These are phyloP conservation scores for Anabas testudineus DNA, from an alignment of 2,797 vertebrate genomes.

Conservation along the genomic window DNA sequence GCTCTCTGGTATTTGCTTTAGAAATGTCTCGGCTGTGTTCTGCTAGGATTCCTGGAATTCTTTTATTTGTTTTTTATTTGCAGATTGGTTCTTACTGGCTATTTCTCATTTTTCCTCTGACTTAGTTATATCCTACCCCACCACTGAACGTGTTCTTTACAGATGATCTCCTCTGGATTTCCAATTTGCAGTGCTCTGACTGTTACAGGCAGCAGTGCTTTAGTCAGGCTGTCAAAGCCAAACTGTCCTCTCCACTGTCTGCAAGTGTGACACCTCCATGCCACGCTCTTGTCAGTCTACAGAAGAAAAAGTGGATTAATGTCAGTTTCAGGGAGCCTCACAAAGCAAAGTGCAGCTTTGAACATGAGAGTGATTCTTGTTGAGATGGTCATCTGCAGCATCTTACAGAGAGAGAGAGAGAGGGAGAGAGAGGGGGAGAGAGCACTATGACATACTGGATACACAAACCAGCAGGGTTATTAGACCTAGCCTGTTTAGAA, in stretches of 20 bases:
- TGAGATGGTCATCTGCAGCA: conserved; percentile 70
- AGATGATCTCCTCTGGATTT: conserved; percentile 85
- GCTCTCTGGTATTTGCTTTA: conserved; percentile 18
- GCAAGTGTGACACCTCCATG: conserved; percentile 79
- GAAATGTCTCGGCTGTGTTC: conserved; percentile 22
- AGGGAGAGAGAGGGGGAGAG: neutral
- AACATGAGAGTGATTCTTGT: conserved; percentile 75
- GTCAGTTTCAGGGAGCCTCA: conserved; percentile 81
- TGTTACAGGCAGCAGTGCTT: conserved; percentile 74
- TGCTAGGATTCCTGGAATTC: conserved; percentile 29
- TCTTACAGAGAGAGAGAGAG: conserved; percentile 38
- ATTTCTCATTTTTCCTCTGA: conserved; percentile 42
- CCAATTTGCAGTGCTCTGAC: conserved; percentile 81
- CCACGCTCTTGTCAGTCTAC: conserved; percentile 81
- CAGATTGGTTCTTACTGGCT: conserved; percentile 51
- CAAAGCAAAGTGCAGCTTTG: conserved; percentile 73
- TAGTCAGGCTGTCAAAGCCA: conserved; percentile 69
- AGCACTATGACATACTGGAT: conserved; percentile 29
- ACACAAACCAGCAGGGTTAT: conserved; percentile 64
- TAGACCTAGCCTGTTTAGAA: conserved; percentile 71
- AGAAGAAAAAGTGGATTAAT: conserved; percentile 84
- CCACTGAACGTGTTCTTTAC: conserved; percentile 79
- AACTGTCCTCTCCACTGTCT: conserved; percentile 64
- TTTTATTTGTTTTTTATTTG: conserved; percentile 54
- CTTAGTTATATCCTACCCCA: conserved; percentile 57